Evolutionary conservation across 1,140 invertebrate genomes (phyloP).

Genomic region (Sesamia nonagrioides): DNA sequence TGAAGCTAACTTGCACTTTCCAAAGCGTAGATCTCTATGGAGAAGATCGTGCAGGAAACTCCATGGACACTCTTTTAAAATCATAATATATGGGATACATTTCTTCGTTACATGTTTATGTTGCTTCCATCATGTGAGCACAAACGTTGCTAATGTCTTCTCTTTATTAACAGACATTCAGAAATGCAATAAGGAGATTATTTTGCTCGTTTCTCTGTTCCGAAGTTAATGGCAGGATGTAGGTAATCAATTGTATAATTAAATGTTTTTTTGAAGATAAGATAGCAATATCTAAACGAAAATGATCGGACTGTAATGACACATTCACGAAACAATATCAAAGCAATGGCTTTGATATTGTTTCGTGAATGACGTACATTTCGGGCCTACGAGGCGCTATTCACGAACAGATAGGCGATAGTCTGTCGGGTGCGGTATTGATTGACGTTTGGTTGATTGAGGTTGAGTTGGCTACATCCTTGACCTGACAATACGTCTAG

Average conservation of each 20-base stretch:
- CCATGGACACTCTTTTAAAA: too few relatives aligned
- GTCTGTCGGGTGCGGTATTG: slow-evolving; percentile 2
- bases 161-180: too few relatives aligned
- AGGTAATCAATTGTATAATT: background rate
- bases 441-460: background rate
- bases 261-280: slow-evolving; percentile 12
- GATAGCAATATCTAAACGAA: background rate
- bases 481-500: background rate
- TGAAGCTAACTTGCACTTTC: too few relatives aligned
- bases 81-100: too few relatives aligned
- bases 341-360: background rate
- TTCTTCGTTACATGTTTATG: too few relatives aligned
- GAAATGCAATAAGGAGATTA: too few relatives aligned
- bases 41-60: too few relatives aligned
- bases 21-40: too few relatives aligned
- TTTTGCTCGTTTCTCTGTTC: too few relatives aligned
- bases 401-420: background rate
- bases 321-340: background rate
- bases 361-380: background rate
- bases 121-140: too few relatives aligned
- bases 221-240: background rate
- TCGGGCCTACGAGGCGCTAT: background rate
- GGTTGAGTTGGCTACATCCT: too few relatives aligned
- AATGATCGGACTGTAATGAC: background rate
- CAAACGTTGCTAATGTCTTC: too few relatives aligned